Evolutionary conservation across 2,113 vertebrate genomes (phyloP).

Genomic region (Caloenas nicobarica): DNA sequence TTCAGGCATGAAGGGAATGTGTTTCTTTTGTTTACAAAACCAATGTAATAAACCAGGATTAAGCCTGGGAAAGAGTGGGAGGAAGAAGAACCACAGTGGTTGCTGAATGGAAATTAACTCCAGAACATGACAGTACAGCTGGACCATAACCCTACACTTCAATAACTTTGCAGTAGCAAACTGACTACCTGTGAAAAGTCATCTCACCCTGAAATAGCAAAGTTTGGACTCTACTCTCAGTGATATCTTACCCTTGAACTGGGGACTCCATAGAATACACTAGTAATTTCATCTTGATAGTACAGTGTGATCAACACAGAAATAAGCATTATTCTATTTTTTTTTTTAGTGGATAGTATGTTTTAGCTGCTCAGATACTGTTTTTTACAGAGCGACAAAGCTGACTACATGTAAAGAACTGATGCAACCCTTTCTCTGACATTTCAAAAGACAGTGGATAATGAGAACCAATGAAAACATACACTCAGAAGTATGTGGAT

Average conservation of each 20-base stretch:
- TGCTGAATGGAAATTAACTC: background rate
- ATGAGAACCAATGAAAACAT: background rate
- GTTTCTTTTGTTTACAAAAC: background rate
- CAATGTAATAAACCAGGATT: background rate
- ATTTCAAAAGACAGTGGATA: background rate
- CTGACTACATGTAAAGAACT: background rate
- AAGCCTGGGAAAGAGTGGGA: background rate
- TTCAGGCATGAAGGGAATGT: background rate
- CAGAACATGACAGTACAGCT: background rate
- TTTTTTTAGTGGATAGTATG: background rate
- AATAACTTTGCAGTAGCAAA: background rate
- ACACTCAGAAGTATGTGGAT: background rate
- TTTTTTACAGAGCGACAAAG: background rate
- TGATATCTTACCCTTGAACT: background rate
- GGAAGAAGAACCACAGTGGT: background rate
- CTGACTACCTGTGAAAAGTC: background rate
- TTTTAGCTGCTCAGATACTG: background rate
- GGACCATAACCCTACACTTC: background rate
- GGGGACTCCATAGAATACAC: background rate
- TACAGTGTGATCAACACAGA: background rate
- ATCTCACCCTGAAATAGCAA: background rate
- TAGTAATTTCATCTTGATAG: background rate
- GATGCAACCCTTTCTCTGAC: background rate
- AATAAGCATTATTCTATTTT: background rate
- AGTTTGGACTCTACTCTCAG: background rate